Evolutionary conservation across 2,888 invertebrate species (phyloP), one percentile per base, ranked within the genome.

Genomic region (Troides aeacus): DNA sequence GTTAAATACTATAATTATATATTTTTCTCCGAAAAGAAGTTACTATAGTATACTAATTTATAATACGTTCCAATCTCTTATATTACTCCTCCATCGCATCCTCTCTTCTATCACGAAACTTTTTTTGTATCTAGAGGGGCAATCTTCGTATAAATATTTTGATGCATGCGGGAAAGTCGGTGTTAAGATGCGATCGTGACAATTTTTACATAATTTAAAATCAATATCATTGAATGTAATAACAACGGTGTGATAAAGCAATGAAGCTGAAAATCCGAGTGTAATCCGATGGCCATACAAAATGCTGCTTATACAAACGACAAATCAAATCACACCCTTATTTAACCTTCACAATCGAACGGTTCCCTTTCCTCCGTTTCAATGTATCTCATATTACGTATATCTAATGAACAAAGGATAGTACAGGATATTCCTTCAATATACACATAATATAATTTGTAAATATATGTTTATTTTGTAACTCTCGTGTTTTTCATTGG

Each of bases 251-350:
- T 58, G 12, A 58, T 58, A 21, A 57, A 18, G 21, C 57, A 57
- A 57, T 57, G n/a, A 23, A 58, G 15, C 57, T n/a, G 5, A 58
- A 12, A 23, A 58, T 42, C 6, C 60, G 21, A 21, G 21, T 61
- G 46, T 58, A 69, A 65, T 46, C 56, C 58, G 30, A 65, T 30
- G 61, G 23, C 39, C 62, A 24, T 61, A 64, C 46, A 62, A 57
- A 61, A 58, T 57, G 10, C 39, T 39, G 64, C 17, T 57, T 69
- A 61, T 64, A 46, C 42, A 62, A 42, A 64, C 56, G 56, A 65
- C 42, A 66, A 69, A 69, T 69, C 50, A 62, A 69, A 66, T 66
- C 46, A 66, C 36, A 30, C 58, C 58, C 62, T 23, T 69, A 66
- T 69, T 30, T 62, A 36, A 36, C 30, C 65, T 66, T 58, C 66